Evolutionary conservation across 2,888 invertebrate genomes (phyloP).

Genomic region (Hirtodrosophila trivittata): DNA sequence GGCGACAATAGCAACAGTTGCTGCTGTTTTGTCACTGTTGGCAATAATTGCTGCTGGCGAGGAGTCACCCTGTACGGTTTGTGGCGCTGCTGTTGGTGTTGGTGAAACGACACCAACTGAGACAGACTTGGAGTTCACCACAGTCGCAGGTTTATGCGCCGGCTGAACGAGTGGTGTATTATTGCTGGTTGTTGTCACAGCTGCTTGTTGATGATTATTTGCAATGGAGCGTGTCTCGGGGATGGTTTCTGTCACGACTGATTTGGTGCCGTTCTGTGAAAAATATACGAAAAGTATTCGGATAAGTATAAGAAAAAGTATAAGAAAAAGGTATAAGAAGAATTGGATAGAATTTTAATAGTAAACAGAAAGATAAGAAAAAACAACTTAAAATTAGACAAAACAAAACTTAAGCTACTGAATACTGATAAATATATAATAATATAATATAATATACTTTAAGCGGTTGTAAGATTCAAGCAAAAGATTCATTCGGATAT

Average conservation of each 20-base stretch:
- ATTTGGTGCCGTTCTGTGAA: constrained; percentile 59
- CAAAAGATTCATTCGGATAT: no score
- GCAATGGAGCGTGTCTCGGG: constrained; percentile 54
- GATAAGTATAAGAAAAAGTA: constrained; percentile 10
- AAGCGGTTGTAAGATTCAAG: no score
- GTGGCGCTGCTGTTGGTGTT: constrained; percentile 53
- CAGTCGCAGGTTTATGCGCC: constrained; percentile 56
- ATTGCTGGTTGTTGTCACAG: constrained; percentile 46
- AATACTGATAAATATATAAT: background rate
- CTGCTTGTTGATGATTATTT: constrained; percentile 62
- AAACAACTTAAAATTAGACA: background rate
- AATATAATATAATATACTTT: no score
- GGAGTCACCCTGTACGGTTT: constrained; percentile 64
- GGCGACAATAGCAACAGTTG: constrained; percentile 33
- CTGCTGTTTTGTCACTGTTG: constrained; percentile 30
- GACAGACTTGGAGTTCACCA: constrained; percentile 56
- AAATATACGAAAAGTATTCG: no score
- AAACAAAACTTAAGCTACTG: background rate
- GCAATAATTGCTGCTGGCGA: background rate
- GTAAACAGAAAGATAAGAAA: background rate
- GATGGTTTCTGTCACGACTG: constrained; percentile 63
- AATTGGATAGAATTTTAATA: background rate
- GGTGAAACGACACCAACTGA: constrained; percentile 51
- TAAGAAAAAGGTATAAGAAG: constrained; percentile 1
- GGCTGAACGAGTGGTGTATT: constrained; percentile 43